phyloP scores from a whole-genome alignment of 2,113 vertebrate genomes.

The Zapornia atra region DNA sequence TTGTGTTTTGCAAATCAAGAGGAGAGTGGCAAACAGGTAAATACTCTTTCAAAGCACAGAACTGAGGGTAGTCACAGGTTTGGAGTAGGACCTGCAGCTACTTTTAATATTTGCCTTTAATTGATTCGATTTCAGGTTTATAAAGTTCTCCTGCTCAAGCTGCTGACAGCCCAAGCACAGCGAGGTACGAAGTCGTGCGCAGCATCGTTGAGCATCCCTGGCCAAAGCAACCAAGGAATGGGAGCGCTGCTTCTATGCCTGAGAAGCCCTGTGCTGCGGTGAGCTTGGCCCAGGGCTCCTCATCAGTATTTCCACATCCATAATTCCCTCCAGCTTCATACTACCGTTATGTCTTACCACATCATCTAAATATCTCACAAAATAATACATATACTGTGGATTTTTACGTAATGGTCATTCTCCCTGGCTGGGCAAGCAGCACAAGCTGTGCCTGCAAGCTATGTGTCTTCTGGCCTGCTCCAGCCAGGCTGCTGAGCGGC shows the following conservation, averaged over 20 bases:
- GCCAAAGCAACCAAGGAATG: neutral
- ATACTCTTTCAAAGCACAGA: neutral
- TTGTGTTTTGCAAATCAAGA: neutral
- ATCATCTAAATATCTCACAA: neutral
- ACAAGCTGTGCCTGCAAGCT: neutral
- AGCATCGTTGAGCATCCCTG: neutral
- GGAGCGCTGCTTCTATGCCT: neutral
- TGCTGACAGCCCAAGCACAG: neutral
- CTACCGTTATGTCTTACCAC: neutral
- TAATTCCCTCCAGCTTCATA: neutral
- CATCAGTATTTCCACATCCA: neutral
- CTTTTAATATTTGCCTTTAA: neutral
- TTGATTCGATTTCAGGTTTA: neutral
- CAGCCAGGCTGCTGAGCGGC: neutral
- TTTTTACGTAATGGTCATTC: neutral
- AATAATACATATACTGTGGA: neutral
- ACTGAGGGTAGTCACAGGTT: neutral
- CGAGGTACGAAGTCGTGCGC: accelerated
- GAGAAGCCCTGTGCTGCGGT: neutral
- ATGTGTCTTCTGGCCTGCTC: neutral
- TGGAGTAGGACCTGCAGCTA: neutral
- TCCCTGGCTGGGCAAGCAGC: neutral
- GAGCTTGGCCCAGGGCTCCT: neutral
- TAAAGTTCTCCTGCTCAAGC: neutral
- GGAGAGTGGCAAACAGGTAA: neutral